Conservation (phyloP, 2,888 invertebrate genomes). For the Apotomis betuletana region DNA sequence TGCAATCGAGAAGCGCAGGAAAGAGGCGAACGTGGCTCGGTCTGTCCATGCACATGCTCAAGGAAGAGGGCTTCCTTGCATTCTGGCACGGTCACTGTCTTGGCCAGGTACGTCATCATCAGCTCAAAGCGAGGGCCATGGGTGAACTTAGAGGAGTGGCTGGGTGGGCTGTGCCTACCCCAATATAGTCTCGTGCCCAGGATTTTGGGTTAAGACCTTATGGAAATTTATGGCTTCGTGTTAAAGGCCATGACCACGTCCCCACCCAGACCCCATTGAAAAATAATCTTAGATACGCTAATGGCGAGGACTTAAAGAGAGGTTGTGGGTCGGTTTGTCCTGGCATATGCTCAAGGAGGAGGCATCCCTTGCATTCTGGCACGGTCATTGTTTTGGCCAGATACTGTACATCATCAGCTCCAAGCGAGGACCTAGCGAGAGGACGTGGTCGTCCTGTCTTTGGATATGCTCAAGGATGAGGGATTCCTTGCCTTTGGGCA, state of each 20-base stretch:
- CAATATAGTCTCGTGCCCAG: too few relatives aligned
- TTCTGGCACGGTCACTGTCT: slow-evolving; percentile 98
- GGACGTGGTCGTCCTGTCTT: slow-evolving; percentile 85
- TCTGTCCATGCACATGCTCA: slow-evolving; percentile 86
- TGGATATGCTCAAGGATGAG: slow-evolving; percentile 90
- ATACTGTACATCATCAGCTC: slow-evolving; percentile 96
- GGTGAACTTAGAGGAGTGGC: too few relatives aligned
- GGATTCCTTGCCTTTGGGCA: slow-evolving; percentile 95
- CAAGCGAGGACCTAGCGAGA: slow-evolving; percentile 80
- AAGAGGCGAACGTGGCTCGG: slow-evolving; percentile 76
- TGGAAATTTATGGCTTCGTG: too few relatives aligned
- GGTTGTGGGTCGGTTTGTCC: slow-evolving; percentile 84
- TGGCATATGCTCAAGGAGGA: slow-evolving; percentile 90
- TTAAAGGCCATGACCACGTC: too few relatives aligned
- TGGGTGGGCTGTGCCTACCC: too few relatives aligned
- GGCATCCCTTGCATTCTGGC: slow-evolving; percentile 94
- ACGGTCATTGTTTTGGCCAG: slow-evolving; percentile 96
- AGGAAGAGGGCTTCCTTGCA: slow-evolving; percentile 92
- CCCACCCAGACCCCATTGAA: too few relatives aligned
- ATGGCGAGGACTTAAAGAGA: too few relatives aligned
- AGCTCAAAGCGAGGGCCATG: too few relatives aligned
- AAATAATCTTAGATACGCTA: too few relatives aligned
- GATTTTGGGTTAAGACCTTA: too few relatives aligned
- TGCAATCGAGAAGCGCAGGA: slow-evolving; percentile 86
- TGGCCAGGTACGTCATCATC: slow-evolving; percentile 86